Percentiles rank a stretch among this genome's conserved stretches.
Evolutionary conservation across 2,888 invertebrate species (phyloP).

Genomic region (Ormyrus thymus): DNA sequence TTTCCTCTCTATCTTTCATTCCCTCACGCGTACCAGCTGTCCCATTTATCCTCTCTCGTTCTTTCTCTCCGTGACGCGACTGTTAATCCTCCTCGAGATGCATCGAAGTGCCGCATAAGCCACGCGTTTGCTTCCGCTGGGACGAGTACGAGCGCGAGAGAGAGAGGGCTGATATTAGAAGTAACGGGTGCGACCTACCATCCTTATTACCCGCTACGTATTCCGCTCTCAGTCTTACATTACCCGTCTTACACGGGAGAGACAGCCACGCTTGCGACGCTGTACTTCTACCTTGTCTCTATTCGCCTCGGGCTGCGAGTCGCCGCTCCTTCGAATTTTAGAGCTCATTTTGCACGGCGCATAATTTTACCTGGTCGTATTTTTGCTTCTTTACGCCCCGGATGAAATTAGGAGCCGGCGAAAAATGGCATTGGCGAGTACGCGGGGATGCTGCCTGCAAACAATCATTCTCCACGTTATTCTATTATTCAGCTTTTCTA

Average conservation of each 20-base stretch:
- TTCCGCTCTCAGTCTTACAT: constrained; percentile 63
- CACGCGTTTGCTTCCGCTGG: constrained; percentile 32
- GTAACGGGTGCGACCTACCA: constrained; percentile 66
- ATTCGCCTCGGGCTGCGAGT: neutral
- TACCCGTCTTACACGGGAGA: constrained; percentile 58
- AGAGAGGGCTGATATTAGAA: constrained; percentile 63
- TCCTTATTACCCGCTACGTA: constrained; percentile 67
- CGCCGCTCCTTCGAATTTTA: constrained; percentile 12
- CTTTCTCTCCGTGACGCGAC: constrained; percentile 51
- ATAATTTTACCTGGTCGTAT: constrained; percentile 63
- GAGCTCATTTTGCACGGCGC: constrained; percentile 62
- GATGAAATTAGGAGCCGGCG: constrained; percentile 45
- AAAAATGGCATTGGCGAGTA: constrained; percentile 27
- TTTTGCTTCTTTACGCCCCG: constrained; percentile 56
- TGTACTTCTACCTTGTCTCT: constrained; percentile 13
- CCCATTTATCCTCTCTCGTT: constrained; percentile 50
- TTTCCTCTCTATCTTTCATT: constrained; percentile 49
- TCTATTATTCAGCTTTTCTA: neutral
- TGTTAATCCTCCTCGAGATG: constrained; percentile 49
- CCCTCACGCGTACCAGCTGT: constrained; percentile 26
- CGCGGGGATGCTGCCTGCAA: neutral
- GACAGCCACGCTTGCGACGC: constrained; percentile 46
- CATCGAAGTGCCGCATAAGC: constrained; percentile 25
- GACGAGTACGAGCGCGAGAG: constrained; percentile 21
- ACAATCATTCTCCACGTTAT: constrained; percentile 2